phyloP scores from a whole-genome alignment of 2,797 vertebrate species.

The Danio tinwini region DNA sequence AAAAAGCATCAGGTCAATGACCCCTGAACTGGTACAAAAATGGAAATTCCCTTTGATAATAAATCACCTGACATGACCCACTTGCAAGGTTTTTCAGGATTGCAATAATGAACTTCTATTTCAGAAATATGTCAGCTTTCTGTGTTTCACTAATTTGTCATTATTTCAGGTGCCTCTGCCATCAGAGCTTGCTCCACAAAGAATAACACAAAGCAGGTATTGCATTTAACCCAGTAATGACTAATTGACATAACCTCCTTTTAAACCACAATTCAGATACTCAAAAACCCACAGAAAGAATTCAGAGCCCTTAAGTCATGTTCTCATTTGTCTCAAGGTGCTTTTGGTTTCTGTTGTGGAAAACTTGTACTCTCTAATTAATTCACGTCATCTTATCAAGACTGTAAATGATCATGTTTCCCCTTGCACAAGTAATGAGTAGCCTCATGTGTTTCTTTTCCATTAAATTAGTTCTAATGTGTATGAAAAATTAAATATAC shows the following conservation, averaged over 20 bases:
- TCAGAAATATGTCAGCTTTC: slow-evolving; percentile 1
- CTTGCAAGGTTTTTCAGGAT: not conserved
- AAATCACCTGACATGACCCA: slow-evolving; percentile 6
- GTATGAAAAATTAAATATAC: not conserved
- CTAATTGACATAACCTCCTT: not conserved
- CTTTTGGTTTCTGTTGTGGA: slow-evolving; percentile 2
- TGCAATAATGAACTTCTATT: slow-evolving; percentile 21
- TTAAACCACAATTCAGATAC: not conserved
- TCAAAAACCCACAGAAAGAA: not conserved
- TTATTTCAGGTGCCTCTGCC: slow-evolving; percentile 54
- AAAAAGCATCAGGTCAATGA: not conserved
- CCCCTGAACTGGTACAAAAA: not conserved
- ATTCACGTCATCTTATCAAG: slow-evolving; percentile 22
- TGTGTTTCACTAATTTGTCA: slow-evolving; percentile 24
- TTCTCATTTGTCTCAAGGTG: slow-evolving; percentile 1
- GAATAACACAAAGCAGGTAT: slow-evolving; percentile 76
- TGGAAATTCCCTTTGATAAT: not conserved
- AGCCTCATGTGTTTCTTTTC: not conserved
- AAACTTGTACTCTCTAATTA: slow-evolving; percentile 13
- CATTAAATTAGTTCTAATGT: not conserved
- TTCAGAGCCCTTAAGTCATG: not conserved
- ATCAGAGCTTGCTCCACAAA: slow-evolving; percentile 65
- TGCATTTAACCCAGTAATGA: not conserved
- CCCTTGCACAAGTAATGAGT: slow-evolving; percentile 34
- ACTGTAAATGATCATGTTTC: slow-evolving; percentile 15